phyloP scores from a whole-genome alignment of 2,797 vertebrate genomes.

The Thalassophryne amazonica region DNA sequence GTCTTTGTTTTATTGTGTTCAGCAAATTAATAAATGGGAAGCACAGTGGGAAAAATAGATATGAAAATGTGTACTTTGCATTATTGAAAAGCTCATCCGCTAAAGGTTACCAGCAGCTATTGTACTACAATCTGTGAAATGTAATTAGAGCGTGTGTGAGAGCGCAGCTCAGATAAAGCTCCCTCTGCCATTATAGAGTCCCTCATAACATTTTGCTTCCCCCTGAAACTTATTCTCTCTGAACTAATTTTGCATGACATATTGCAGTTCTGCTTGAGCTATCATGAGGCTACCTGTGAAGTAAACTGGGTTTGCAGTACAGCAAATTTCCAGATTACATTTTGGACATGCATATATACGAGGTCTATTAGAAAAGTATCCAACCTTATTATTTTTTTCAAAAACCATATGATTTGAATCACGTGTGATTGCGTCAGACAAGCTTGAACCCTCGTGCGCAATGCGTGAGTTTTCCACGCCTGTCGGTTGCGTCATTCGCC shows the following conservation, averaged over 20 bases:
- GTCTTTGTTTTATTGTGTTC: constrained; percentile 86
- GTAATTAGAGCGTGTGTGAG: constrained; percentile 81
- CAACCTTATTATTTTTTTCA: no score
- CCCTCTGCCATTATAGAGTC: constrained; percentile 72
- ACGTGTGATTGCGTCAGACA: no score
- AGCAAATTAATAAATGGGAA: constrained; percentile 85
- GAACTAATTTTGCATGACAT: constrained; percentile 85
- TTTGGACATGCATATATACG: constrained; percentile 72
- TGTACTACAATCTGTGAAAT: constrained; percentile 84
- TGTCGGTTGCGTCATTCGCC: no score
- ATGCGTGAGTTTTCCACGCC: no score
- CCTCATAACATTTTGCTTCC: constrained; percentile 77
- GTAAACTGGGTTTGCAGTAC: constrained; percentile 76
- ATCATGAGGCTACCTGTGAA: constrained; percentile 82
- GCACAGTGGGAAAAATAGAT: constrained; percentile 79
- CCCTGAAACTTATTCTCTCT: constrained; percentile 81
- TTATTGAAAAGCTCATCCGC: constrained; percentile 84
- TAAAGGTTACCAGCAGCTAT: constrained; percentile 85
- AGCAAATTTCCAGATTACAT: constrained; percentile 75
- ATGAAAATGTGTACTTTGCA: constrained; percentile 86
- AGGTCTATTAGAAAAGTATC: no score
- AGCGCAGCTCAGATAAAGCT: constrained; percentile 75
- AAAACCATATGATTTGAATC: no score
- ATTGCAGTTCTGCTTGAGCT: constrained; percentile 83
- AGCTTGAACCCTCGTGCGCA: no score